Evolutionary conservation across 1,140 invertebrate species (phyloP).

Genomic region (Steinernema khuongi): DNA sequence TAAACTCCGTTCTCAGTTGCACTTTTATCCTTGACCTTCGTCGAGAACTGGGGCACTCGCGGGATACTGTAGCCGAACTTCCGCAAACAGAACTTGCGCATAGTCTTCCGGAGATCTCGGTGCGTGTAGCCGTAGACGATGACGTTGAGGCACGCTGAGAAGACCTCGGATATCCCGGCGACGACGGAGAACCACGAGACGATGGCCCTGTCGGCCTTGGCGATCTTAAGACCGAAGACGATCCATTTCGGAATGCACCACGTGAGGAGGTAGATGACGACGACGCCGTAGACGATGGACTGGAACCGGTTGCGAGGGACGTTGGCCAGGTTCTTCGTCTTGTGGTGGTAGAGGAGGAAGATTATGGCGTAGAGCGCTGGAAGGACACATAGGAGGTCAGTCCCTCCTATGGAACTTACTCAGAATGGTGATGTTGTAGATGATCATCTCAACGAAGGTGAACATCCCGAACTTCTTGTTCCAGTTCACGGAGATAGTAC

Average conservation of each 20-base stretch:
- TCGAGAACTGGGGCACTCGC: no score
- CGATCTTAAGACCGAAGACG: background rate
- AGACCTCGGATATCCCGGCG: background rate
- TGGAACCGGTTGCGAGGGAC: background rate
- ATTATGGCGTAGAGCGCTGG: background rate
- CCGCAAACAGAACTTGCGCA: background rate
- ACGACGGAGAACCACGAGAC: background rate
- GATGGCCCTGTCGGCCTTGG: background rate
- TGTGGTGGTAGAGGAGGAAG: background rate
- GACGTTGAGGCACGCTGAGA: background rate
- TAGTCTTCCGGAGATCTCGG: background rate
- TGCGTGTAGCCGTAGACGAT: background rate
- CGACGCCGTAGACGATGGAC: background rate
- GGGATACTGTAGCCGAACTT: no score
- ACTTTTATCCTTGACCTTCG: no score
- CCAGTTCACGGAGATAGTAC: background rate
- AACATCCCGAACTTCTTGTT: background rate
- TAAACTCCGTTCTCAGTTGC: no score
- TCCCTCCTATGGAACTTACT: background rate
- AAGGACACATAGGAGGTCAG: background rate
- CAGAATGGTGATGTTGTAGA: background rate
- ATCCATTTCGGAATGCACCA: conserved; percentile 12
- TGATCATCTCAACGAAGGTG: background rate
- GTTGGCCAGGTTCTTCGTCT: background rate
- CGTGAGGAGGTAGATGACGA: background rate